Percentiles rank a stretch among this genome's conserved stretches.
phyloP scores from a whole-genome alignment of 2,113 vertebrate genomes.

The Pseudorectes ferrugineus region DNA sequence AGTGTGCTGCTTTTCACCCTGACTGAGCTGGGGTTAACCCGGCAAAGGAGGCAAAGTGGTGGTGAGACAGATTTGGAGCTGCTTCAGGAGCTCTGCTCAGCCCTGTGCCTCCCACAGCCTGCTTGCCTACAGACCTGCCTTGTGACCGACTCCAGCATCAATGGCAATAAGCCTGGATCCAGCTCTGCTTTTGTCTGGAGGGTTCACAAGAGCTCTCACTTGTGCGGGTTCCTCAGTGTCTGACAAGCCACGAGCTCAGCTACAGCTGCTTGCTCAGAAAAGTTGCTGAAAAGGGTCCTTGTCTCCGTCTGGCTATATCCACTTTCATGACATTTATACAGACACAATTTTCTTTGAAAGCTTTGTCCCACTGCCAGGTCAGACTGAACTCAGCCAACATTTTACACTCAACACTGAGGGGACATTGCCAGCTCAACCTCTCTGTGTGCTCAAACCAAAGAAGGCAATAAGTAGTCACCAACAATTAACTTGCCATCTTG shows the following conservation, averaged over 20 bases:
- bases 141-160: not conserved
- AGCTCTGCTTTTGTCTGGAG: not conserved
- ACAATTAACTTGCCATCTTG: not conserved
- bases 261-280: not conserved
- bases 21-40: fast-evolving
- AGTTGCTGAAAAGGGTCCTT: not conserved
- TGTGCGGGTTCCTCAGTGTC: not conserved
- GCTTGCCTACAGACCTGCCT: not conserved
- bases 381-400: not conserved
- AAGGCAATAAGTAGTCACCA: not conserved
- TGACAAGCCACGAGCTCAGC: not conserved
- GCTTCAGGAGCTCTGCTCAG: not conserved
- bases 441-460: not conserved
- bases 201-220: not conserved
- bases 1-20: not conserved
- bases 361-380: not conserved
- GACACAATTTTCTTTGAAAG: not conserved
- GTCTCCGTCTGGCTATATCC: not conserved
- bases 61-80: not conserved
- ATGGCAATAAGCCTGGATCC: not conserved
- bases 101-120: not conserved
- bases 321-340: not conserved
- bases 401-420: not conserved
- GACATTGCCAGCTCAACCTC: not conserved
- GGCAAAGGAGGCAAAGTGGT: not conserved